Percentiles rank a stretch among this genome's conserved stretches.
Conservation (phyloP, 2,888 invertebrate genomes). For the Fissipunctia ypsillon region DNA sequence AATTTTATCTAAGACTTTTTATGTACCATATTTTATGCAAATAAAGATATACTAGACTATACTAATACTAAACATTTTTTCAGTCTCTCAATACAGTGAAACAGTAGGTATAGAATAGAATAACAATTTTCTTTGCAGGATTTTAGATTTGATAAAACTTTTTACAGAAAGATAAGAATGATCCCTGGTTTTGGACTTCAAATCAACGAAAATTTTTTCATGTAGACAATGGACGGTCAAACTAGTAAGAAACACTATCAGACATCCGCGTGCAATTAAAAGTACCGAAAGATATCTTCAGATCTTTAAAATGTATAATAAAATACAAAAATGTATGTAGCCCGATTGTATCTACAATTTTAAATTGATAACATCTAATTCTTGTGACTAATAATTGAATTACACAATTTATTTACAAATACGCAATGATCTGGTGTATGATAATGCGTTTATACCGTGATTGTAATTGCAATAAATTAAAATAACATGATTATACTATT, state of each 20-base stretch:
- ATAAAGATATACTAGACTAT: no score
- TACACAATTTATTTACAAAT: slow-evolving; percentile 30
- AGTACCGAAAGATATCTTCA: slow-evolving; percentile 15
- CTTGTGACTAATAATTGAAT: slow-evolving; percentile 41
- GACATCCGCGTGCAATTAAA: slow-evolving; percentile 17
- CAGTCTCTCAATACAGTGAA: no score
- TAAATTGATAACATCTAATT: slow-evolving; percentile 14
- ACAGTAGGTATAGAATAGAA: no score
- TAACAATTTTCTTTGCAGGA: slow-evolving; percentile 7
- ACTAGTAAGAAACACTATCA: neutral
- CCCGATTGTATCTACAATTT: slow-evolving; percentile 40
- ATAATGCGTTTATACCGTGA: slow-evolving; percentile 26
- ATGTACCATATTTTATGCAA: no score
- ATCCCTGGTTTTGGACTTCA: neutral
- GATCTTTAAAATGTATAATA: slow-evolving; percentile 31
- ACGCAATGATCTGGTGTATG: slow-evolving; percentile 13
- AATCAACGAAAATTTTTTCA: neutral
- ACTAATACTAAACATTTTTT: no score
- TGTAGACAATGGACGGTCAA: neutral
- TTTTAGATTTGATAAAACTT: no score
- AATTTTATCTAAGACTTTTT: no score
- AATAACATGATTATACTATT: slow-evolving; percentile 31
- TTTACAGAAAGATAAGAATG: neutral
- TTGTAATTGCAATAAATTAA: slow-evolving; percentile 10
- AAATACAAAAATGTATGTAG: slow-evolving; percentile 21